phyloP scores from a whole-genome alignment of 2,113 vertebrate species.

The Stegostoma tigrinum region DNA sequence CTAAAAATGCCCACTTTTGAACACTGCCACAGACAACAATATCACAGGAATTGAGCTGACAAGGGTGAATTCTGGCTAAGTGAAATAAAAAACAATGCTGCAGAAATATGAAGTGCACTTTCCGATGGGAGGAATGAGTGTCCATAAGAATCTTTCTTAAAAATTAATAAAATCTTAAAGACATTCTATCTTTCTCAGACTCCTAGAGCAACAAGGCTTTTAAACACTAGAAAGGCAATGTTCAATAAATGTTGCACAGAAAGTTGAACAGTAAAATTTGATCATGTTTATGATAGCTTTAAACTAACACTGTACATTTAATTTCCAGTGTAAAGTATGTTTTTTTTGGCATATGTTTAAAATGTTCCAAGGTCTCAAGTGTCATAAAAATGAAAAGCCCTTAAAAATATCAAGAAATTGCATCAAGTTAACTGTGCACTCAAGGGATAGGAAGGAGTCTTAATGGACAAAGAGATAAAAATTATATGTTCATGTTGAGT shows the following conservation, averaged over 20 bases:
- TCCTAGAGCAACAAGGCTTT: neutral
- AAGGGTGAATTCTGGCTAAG: neutral
- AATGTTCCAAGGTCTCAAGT: neutral
- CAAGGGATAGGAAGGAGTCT: neutral
- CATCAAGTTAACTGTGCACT: neutral
- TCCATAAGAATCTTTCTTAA: neutral
- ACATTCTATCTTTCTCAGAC: neutral
- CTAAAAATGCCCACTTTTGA: neutral
- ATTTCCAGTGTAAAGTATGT: neutral
- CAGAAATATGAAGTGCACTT: neutral
- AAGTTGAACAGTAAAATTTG: neutral
- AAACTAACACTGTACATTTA: neutral
- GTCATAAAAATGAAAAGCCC: neutral
- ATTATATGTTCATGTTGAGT: neutral
- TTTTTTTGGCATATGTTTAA: neutral
- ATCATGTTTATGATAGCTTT: neutral
- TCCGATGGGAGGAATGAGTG: neutral
- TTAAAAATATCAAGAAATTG: neutral
- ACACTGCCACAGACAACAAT: neutral
- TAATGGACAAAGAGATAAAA: neutral
- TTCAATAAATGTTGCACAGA: neutral
- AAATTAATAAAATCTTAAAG: neutral
- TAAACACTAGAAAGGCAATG: neutral
- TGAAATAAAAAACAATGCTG: neutral
- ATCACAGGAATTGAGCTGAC: neutral